Evolutionary conservation across 2,113 vertebrate species (phyloP).

Genomic region (Mohoua ochrocephala): DNA sequence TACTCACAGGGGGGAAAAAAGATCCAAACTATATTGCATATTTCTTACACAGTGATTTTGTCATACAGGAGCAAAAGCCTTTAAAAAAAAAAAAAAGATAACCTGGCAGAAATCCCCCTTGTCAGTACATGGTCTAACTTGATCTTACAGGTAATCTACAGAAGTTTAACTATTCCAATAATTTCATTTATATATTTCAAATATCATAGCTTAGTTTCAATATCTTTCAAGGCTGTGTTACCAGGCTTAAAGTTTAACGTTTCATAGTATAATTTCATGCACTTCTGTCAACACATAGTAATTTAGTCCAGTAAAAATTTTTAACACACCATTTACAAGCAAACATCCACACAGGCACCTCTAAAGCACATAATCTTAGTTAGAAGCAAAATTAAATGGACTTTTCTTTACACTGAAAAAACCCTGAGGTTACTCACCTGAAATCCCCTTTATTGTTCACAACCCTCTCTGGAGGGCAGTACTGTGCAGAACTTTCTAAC

Average conservation of each 20-base stretch:
- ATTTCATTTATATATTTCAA: not conserved
- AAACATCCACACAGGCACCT: not conserved
- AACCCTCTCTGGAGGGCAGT: constrained; percentile 87
- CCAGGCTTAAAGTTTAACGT: not conserved
- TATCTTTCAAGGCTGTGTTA: not conserved
- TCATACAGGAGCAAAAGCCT: not conserved
- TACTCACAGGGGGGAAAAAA: rapidly evolving
- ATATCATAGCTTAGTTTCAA: not conserved
- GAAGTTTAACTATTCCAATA: not conserved
- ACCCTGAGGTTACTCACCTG: constrained; percentile 74
- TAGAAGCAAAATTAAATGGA: not conserved
- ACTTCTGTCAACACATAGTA: not conserved
- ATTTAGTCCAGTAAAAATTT: not conserved
- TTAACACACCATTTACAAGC: not conserved
- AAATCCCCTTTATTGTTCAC: constrained; percentile 98
- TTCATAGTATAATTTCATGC: not conserved
- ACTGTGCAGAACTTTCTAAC: constrained; percentile 90
- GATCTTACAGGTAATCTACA: not conserved
- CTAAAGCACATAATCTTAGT: not conserved
- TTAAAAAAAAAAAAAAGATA: not conserved
- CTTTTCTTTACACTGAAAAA: not conserved
- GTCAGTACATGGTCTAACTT: not conserved
- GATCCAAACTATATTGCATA: not conserved
- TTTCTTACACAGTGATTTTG: not conserved
- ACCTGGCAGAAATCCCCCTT: not conserved